phyloP scores from a whole-genome alignment of 1,140 invertebrate genomes.

The Popillia japonica region DNA sequence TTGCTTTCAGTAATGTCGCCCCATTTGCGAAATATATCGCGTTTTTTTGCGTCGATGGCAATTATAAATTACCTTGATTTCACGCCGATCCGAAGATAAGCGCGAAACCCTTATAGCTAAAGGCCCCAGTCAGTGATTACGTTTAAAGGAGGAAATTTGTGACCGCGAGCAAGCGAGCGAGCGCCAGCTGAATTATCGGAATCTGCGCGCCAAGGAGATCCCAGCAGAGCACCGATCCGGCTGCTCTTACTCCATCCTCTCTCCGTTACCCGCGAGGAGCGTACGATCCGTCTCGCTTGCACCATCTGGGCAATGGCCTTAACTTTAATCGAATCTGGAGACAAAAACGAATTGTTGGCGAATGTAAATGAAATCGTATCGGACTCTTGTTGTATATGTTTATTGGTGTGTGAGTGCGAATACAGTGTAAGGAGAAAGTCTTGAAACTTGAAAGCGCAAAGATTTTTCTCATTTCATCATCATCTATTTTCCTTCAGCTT shows the following conservation, averaged over 20 bases:
- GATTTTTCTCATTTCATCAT: too few species aligned
- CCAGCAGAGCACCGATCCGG: neutral
- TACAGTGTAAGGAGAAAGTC: neutral
- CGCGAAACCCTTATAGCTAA: constrained; percentile 14
- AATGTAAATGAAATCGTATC: constrained; percentile 49
- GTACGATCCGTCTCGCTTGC: constrained; percentile 39
- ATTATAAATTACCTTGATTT: constrained; percentile 37
- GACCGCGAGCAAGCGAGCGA: neutral
- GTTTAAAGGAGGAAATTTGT: constrained; percentile 33
- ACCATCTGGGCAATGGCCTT: constrained; percentile 48
- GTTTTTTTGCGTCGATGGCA: constrained; percentile 28
- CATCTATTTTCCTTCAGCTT: too few species aligned
- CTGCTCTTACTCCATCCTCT: neutral
- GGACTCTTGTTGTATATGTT: constrained; percentile 37
- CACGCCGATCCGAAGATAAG: constrained; percentile 36
- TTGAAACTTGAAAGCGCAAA: too few species aligned
- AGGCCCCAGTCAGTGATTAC: neutral
- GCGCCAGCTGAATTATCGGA: constrained; percentile 25
- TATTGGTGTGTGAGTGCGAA: neutral
- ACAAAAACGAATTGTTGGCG: constrained; percentile 49
- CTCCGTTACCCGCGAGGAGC: neutral
- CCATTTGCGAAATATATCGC: constrained; percentile 19
- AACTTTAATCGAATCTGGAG: constrained; percentile 50
- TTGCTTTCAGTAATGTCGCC: constrained; percentile 23
- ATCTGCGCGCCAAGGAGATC: constrained; percentile 14